Percentiles rank a stretch among this genome's conserved stretches.
These are phyloP conservation scores for Stenopsyche tienmushanensis DNA, from an alignment of 1,140 invertebrate genomes.

Conservation along the genomic window DNA sequence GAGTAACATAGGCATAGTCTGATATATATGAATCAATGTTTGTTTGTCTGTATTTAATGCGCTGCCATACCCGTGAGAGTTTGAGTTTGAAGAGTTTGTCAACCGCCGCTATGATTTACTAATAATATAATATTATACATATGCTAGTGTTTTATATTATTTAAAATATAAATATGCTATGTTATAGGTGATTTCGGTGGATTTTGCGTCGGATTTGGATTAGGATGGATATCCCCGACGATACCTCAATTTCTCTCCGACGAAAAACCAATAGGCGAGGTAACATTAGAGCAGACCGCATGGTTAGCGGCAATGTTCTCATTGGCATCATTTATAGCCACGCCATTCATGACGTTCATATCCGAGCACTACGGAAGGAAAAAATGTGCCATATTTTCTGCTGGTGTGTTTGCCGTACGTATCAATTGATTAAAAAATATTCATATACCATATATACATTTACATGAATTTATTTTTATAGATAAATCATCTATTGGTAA, in stretches of 20 bases:
- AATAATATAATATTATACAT: too few relatives aligned
- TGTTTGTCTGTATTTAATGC: too few relatives aligned
- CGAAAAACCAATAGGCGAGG: not conserved
- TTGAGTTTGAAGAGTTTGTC: too few relatives aligned
- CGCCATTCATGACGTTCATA: not conserved
- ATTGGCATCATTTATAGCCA: not conserved
- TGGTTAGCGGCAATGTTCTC: slow-evolving; percentile 10
- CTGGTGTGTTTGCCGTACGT: not conserved
- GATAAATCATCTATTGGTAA: not conserved
- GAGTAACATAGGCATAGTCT: too few relatives aligned
- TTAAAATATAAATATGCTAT: too few relatives aligned
- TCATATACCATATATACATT: not conserved
- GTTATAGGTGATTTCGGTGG: slow-evolving; percentile 5
- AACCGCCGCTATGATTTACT: too few relatives aligned
- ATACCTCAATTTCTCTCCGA: not conserved
- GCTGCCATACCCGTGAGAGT: too few relatives aligned
- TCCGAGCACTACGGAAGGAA: slow-evolving; percentile 10
- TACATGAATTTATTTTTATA: slow-evolving; percentile 4
- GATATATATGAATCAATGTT: too few relatives aligned
- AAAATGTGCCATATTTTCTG: not conserved
- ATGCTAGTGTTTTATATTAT: too few relatives aligned
- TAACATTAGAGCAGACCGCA: not conserved
- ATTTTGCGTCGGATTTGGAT: not conserved
- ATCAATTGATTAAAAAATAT: not conserved
- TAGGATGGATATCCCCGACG: slow-evolving; percentile 10